Evolutionary conservation across 2,113 vertebrate genomes (phyloP), one percentile per base, ranked within the genome.

Genomic region (Otocyon megalotis): DNA sequence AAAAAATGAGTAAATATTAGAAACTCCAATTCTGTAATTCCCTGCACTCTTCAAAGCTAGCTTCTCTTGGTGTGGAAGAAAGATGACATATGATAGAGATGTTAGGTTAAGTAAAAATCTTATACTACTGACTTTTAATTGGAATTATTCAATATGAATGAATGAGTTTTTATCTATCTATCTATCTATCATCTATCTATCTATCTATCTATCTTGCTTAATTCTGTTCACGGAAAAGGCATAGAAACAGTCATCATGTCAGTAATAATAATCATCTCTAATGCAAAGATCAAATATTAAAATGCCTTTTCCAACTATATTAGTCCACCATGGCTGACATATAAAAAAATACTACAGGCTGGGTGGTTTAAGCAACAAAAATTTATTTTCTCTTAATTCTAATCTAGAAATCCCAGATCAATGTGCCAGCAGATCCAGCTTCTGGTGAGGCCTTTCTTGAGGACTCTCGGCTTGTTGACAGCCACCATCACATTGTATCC

Each of bases 401-500:
- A 79, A 12, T 4, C 28, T 53, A 32, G 30, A 32, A 54, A 50
- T 79, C 76, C 50, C 9, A n/a, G 28, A 32, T 79, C 50, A 54
- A 6, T 12, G 30, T 54, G 50, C 76, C 16, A 20, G 9, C 50
- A 32, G 24, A 79, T 54, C 54, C 17, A n/a, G 30, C 32, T 79
- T 17, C 50, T 54, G 76, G 48, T 53, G 17, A 53, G 76, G 9
- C 17, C 16, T 32, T 37, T 43, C 48, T 48, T 43, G 43, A 43
- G 43, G 43, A 43, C 43, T 48, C 72, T 54, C 11, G 30, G 30
- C 7, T 86, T 67, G 2, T 8, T 74, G 48, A 32, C 8, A 35
- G 19, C 4, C 14, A 9, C 4, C 9, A 9, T 48, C 1, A 37
- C 8, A 16, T 12, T 50, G 22, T 19, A 35, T 3, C 56, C 4